Base-by-base conservation (phyloP, 2,888 invertebrate genomes). In the Spilosoma lubricipeda region DNA sequence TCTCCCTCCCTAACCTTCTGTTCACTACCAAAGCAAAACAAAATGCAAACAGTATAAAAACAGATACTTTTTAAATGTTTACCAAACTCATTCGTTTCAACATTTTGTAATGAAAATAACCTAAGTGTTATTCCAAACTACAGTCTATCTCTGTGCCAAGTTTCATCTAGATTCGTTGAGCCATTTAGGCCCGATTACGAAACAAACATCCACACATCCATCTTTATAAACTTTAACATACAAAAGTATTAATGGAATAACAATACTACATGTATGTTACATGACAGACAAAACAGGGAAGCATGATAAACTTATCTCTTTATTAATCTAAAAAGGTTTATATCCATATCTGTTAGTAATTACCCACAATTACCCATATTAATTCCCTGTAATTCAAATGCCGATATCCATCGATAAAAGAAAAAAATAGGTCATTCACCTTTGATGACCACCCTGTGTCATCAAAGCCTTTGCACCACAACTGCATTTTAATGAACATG, bases 391-490 rank as follows among this genome's bases (percentile, higher is more conserved):
- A 81, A 72, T 71, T 72, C 72, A 74, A 48, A 78, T 73, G 84
- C 71, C 82, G 79, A 79, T 84, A 84, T 84, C 83, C 85, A 77
- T 30, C 39, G 79, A 76, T 79, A 72, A 79, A 72, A 77, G 78
- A 76, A 83, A 83, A 85, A 85, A 85, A 85, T 85, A 78, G 88
- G 86, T 85, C 89, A 83, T 83, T 90, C 88, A 91, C 89, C 89
- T 86, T 80, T 84, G 83, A 87, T 86, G 85, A 78, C 86, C 83
- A 86, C 79, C 79, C 70, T 11, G 80, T 80, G 79, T 84, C 79
- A 71, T 81, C 66, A 81, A 81, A 78, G 72, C 79, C 76, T 80
- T 73, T 71, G 52, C 56, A 69, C 13, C 2, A 45, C 1, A 9
- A 59, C 69, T 72, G 63, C 69, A 76, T 39, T 39, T 64, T 52